Conservation (phyloP, 2,113 vertebrate species). For the Petromus typicus region DNA sequence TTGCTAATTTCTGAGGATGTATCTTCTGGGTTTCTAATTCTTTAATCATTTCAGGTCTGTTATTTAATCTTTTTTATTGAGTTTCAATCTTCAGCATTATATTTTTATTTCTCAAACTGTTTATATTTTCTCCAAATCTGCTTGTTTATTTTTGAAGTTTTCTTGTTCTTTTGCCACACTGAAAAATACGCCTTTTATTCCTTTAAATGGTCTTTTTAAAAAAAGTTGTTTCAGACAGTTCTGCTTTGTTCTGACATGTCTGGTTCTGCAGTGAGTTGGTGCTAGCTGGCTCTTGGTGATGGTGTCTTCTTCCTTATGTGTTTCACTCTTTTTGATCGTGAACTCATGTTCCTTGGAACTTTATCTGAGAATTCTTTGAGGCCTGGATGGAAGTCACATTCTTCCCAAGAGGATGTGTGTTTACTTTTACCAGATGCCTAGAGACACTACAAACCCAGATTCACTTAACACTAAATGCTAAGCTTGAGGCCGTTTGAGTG, state of each 20-base stretch:
- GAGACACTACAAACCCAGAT: conserved; percentile 63
- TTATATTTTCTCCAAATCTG: background rate
- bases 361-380: conserved; percentile 70
- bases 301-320: conserved; percentile 51
- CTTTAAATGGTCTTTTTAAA: background rate
- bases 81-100: conserved; percentile 8
- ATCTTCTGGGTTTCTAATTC: background rate
- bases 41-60: conserved; percentile 1
- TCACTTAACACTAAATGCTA: conserved; percentile 69
- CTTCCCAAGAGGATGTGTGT: conserved; percentile 59
- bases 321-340: conserved; percentile 62
- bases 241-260: background rate
- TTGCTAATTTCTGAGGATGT: conserved; percentile 13
- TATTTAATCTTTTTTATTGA: background rate
- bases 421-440: conserved; percentile 72
- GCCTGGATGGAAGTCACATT: conserved; percentile 68
- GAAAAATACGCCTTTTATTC: conserved; percentile 26
- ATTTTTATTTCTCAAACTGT: conserved; percentile 31
- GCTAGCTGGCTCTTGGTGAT: conserved; percentile 34
- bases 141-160: conserved; percentile 57
- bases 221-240: conserved; percentile 28
- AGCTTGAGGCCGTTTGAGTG: conserved; percentile 45
- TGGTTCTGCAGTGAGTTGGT: conserved; percentile 6
- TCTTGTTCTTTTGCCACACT: background rate
- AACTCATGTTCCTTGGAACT: conserved; percentile 73